Evolutionary conservation across 1,140 invertebrate species (phyloP).

Genomic region (Asbolus verrucosus): DNA sequence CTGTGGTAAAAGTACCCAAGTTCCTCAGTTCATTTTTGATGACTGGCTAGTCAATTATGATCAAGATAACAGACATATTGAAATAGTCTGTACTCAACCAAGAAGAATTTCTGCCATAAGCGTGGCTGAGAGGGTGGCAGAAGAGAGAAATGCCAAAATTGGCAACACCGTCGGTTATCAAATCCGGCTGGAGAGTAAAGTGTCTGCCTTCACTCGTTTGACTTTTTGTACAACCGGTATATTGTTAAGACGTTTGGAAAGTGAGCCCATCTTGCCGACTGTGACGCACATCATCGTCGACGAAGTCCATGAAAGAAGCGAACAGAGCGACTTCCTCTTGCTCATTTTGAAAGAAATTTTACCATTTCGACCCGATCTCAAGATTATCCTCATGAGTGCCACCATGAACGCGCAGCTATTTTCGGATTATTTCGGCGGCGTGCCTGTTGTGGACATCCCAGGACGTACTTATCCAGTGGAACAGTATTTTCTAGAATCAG

Average conservation of each 20-base stretch:
- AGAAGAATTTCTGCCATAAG: slow-evolving; percentile 92
- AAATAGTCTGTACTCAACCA: slow-evolving; percentile 94
- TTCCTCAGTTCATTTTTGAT: slow-evolving; percentile 93
- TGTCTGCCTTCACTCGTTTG: slow-evolving; percentile 81
- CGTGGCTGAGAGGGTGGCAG: slow-evolving; percentile 89
- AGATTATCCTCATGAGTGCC: slow-evolving; percentile 89
- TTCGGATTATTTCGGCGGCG: slow-evolving; percentile 80
- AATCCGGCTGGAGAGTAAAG: slow-evolving; percentile 82
- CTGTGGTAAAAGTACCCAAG: slow-evolving; percentile 91
- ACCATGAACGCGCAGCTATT: slow-evolving; percentile 85
- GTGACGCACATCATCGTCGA: slow-evolving; percentile 87
- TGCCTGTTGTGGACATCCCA: slow-evolving; percentile 80
- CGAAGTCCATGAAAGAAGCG: slow-evolving; percentile 92
- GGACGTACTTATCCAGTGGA: slow-evolving; percentile 86
- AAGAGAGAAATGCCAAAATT: slow-evolving; percentile 86
- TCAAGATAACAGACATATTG: slow-evolving; percentile 70
- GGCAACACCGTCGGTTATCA: slow-evolving; percentile 90
- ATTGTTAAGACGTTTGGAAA: slow-evolving; percentile 82
- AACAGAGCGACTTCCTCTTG: slow-evolving; percentile 88
- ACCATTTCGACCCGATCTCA: slow-evolving; percentile 76
- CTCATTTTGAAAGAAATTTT: slow-evolving; percentile 83
- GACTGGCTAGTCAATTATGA: slow-evolving; percentile 72
- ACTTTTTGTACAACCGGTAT: slow-evolving; percentile 95
- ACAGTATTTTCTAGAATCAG: slow-evolving; percentile 83
- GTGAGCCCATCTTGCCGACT: slow-evolving; percentile 76